Evolutionary conservation across 1,140 invertebrate species (phyloP).

Genomic region (Eueides isabella): DNA sequence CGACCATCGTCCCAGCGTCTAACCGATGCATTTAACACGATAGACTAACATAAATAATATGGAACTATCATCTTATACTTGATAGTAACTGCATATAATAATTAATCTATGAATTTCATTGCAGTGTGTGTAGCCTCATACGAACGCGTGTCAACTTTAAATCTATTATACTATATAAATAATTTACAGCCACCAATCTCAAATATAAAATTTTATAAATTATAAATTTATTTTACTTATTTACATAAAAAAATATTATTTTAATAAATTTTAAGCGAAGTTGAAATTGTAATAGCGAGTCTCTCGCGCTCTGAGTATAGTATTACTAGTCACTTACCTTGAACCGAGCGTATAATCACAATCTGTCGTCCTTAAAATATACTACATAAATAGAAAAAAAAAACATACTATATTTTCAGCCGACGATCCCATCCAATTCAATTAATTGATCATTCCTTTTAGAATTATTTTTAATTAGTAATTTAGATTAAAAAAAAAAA

Average conservation of each 20-base stretch:
- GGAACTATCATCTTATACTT: not conserved
- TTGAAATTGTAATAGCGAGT: not conserved
- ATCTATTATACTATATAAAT: not conserved
- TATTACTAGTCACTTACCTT: constrained; percentile 12
- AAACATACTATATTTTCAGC: not conserved
- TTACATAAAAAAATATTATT: not conserved
- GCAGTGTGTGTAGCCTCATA: constrained; percentile 7
- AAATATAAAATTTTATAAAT: not conserved
- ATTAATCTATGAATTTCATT: not conserved
- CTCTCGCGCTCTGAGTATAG: not conserved
- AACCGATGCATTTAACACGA: constrained; percentile 1
- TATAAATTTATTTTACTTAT: not conserved
- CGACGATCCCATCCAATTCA: not conserved
- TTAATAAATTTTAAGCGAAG: not conserved
- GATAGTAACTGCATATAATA: not conserved
- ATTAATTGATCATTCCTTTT: not conserved
- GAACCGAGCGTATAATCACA: not conserved
- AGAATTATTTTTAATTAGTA: not conserved
- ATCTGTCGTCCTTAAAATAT: not conserved
- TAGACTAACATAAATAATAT: constrained; percentile 13
- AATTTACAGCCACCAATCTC: not conserved
- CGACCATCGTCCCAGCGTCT: not conserved
- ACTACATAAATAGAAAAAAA: constrained; percentile 1
- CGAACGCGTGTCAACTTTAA: not conserved
- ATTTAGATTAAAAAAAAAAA: not conserved